A percentile compares a stretch with the other conserved stretches of the same genome.
Evolutionary conservation across 2,888 invertebrate genomes (phyloP).

Genomic region (Selenia dentaria): DNA sequence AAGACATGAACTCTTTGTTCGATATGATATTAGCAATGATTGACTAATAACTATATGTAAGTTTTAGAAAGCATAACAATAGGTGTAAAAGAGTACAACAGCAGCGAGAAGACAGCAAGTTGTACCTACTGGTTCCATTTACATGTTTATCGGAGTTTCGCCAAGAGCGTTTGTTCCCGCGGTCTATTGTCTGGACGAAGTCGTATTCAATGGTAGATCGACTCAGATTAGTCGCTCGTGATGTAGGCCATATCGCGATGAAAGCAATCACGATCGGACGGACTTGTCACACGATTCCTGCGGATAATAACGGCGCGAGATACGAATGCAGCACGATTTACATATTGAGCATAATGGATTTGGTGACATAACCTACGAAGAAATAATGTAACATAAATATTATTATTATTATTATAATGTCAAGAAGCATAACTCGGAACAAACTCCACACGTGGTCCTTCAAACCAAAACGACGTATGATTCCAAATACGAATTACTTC

Average conservation of each 20-base stretch:
- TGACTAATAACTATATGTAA: conserved; percentile 11
- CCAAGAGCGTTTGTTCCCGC: conserved; percentile 26
- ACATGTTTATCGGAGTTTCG: conserved; percentile 25
- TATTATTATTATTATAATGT: no score
- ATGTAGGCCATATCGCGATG: conserved; percentile 66
- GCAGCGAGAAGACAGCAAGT: conserved; percentile 10
- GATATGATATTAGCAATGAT: conserved; percentile 6
- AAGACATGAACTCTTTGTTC: no score
- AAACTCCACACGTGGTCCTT: no score
- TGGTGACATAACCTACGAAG: conserved; percentile 1
- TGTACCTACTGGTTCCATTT: conserved; percentile 20
- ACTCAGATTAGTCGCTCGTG: conserved; percentile 57
- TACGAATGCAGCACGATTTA: conserved; percentile 28
- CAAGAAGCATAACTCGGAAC: no score
- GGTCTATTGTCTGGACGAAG: conserved; percentile 30
- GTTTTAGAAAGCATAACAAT: conserved; percentile 32
- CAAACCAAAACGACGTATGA: no score
- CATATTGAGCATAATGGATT: conserved; percentile 16
- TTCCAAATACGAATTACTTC: no score
- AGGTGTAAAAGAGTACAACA: conserved; percentile 29
- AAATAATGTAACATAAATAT: no score
- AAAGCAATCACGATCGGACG: conserved; percentile 68
- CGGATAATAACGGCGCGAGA: conserved; percentile 41
- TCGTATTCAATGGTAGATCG: conserved; percentile 39
- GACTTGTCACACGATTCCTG: conserved; percentile 53